Base-by-base conservation (phyloP, 2,797 vertebrate species). In the Macrochelys suwanniensis region DNA sequence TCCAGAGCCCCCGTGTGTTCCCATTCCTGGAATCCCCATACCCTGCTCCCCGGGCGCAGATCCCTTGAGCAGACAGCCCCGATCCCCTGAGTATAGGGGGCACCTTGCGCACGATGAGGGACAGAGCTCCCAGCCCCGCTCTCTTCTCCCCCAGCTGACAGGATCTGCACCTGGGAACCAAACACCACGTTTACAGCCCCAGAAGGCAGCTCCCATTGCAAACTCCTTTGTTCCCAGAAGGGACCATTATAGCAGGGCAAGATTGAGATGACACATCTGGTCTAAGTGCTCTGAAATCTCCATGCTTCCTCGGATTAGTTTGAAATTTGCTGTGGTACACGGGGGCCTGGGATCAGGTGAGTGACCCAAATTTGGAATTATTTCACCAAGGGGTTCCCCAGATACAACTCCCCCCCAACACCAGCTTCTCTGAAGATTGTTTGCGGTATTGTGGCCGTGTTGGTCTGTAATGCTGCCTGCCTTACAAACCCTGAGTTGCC, bases 51-150 rank as follows among this genome's bases (percentile, higher is more conserved):
- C n/a, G 33, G 31, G 33, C 17, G 7, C 17, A 17, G 65, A 68
- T 68, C n/a, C 17, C 65, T 9, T 19, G n/a, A 68, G n/a, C n/a
- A 37, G 65, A 21, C 17, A 37, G 33, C 33, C 33, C 4, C 0
- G 9, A n/a, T 33, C 6, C 61, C 61, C 15, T 8, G 13, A 16
- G 7, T 0, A 19, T n/a, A 0, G 15, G 61, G 5, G 13, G 61
- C 61, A 65, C 61, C 33, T 33, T 6, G 33, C 3, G 3, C 15
- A 31, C 0, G 15, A 65, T 17, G 7, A 15, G 33, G 16, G 61
- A 17, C 61, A 8, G 31, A 33, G 33, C 33, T 15, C 31, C 33
- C 61, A 37, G 61, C 8, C 16, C 33, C 2, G 3, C 61, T 17
- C 3, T 65, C 33, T 21, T 17, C 17, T 68, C 61, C 61, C 17